Base-by-base conservation (phyloP, 2,888 invertebrate species). In the Synanthedon formicaeformis region DNA sequence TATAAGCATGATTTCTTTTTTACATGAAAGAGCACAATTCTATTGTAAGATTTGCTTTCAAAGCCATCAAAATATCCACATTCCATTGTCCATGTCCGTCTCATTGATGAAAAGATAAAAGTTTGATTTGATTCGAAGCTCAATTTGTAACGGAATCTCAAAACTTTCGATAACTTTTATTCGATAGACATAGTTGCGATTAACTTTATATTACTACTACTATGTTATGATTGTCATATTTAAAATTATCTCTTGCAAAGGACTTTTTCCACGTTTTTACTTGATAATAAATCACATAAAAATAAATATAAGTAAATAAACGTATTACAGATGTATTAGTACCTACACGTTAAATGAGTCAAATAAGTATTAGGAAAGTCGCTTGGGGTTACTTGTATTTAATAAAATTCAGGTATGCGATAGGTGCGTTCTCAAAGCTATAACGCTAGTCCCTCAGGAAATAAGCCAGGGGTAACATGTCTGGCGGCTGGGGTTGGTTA, bases 51-150 rank as follows among this genome's bases (percentile, higher is more conserved):
- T 8, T 41, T 12, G 2, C 4, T 8, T 14, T n/a, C 45, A 6
- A 45, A 14, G 2, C 45, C 14, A 16, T 72, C 73, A 64, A 64
- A 67, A 78, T 73, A 71, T 69, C 64, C 2, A 34, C 10, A 34
- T 10, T 8, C 34, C 10, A 34, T 34, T 34, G 2, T 64, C 75
- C 75, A 81, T 85, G 81, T 84, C 82, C 78, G 77, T 71, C 75
- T 76, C 70, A 81, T 85, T 84, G 83, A 80, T 72, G 78, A 71
- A 59, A 65, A 74, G 78, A 78, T 81, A 75, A 81, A 86, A 86
- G 74, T 86, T 87, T 81, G 82, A 86, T 87, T 82, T 73, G 81
- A 81, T 78, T 72, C 68, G 66, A 73, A 74, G 76, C 67, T 82
- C 81, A 65, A 67, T 75, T 71, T 67, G 69, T 69, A 65, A 66